Base-by-base conservation (phyloP, 2,797 vertebrate genomes). In the Poecilia velifera region DNA sequence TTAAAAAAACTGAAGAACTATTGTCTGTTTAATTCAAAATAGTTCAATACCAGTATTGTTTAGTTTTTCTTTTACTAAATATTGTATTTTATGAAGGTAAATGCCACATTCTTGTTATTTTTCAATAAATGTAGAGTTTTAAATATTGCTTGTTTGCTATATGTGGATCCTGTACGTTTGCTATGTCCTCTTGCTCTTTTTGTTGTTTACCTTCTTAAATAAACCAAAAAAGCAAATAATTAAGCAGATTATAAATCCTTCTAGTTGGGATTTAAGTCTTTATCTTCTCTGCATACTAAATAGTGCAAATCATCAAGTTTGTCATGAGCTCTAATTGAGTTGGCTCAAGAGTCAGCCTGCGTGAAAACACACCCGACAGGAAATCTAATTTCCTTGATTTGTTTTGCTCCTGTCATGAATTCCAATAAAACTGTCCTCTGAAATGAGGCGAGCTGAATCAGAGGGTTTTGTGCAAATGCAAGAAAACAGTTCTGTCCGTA, bases 331-430 rank as follows among this genome's bases (percentile, higher is more conserved):
- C 72, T 74, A 75, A 86, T 77, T 53, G 74, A 86, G 68, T 77
- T 45, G 14, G 59, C 72, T 84, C 31, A 14, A 41, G 25, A 71
- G 34, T 34, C 36, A 72, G 31, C 79, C 72, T 47, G 12, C 72
- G 57, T 64, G 73, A 62, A 79, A 76, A 64, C 25, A 72, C 6
- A 77, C 62, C 8, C 74, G 51, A 79, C 34, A 5, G 66, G 68
- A 77, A 85, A 84, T 18, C n/a, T 73, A 39, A 86, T 85, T 83
- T 73, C 6, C 41, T 76, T 81, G 47, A 78, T 80, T 70, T 86
- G 25, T 68, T 82, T 74, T 73, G 28, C 75, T 39, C 6, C 0
- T 34, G n/a, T 45, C 28, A 0, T 68, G 46, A 62, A 73, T 51
- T 20, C 4, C 66, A 74, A 85, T 74, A 39, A 80, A 86, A 81